These are phyloP conservation scores for Chiloscyllium punctatum DNA, from an alignment of 2,797 vertebrate species.

Conservation along the genomic window DNA sequence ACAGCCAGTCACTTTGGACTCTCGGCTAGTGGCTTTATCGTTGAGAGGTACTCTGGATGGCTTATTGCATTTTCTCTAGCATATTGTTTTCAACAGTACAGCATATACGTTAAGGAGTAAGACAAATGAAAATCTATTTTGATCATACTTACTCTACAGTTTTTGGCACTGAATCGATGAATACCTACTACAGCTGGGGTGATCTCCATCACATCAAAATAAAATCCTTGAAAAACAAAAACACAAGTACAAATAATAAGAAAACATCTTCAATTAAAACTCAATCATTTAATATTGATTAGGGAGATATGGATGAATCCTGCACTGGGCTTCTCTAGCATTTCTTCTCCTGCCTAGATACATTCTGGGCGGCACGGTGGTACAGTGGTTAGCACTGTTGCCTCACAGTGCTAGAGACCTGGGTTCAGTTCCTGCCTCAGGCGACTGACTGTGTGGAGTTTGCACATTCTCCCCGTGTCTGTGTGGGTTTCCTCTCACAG, in stretches of 20 bases:
- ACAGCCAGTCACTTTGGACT: background rate
- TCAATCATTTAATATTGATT: background rate
- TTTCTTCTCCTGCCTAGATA: background rate
- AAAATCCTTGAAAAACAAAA: conserved; percentile 68
- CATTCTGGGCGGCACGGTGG: background rate
- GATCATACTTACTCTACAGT: conserved; percentile 57
- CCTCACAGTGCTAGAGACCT: too few relatives aligned
- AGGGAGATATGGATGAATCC: background rate
- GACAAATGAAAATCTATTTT: background rate
- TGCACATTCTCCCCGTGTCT: too few relatives aligned
- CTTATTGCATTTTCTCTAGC: background rate
- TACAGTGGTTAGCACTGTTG: too few relatives aligned
- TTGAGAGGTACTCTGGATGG: background rate
- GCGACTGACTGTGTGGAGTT: too few relatives aligned
- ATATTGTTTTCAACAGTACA: background rate
- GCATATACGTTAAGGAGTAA: background rate
- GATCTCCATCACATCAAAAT: conserved; percentile 89
- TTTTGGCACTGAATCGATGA: conserved; percentile 66
- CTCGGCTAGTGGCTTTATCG: background rate
- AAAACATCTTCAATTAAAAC: background rate
- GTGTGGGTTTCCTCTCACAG: too few relatives aligned
- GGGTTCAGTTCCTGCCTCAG: too few relatives aligned
- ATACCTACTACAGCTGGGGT: conserved; percentile 72
- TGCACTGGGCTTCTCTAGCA: background rate
- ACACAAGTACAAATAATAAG: background rate